These are phyloP conservation scores for Toxotes jaculatrix DNA, from an alignment of 2,113 vertebrate species.

Conservation along the genomic window DNA sequence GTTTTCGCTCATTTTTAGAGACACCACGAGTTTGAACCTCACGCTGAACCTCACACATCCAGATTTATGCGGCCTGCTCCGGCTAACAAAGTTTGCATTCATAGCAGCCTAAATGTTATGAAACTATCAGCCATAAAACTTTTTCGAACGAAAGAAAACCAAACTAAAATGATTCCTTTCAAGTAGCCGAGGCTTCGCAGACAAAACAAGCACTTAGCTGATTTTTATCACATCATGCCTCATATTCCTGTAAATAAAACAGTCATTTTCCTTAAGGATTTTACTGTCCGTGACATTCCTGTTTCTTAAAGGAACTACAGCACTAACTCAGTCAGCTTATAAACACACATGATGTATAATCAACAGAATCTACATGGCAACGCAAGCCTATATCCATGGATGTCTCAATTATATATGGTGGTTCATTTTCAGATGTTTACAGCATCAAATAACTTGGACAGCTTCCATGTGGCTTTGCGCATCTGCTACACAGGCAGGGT, in stretches of 20 bases:
- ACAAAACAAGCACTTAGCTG: conserved; percentile 29
- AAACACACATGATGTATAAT: conserved; percentile 66
- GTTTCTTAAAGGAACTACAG: background rate
- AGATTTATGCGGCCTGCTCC: background rate
- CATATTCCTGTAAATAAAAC: conserved; percentile 34
- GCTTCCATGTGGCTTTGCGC: conserved; percentile 35
- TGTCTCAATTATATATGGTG: conserved; percentile 60
- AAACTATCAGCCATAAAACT: conserved; percentile 31
- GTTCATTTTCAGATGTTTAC: conserved; percentile 68
- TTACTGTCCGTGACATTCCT: background rate
- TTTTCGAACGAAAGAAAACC: conserved; percentile 1
- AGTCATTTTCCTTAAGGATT: conserved; percentile 19
- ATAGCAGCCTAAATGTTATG: conserved; percentile 46
- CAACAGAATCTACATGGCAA: conserved; percentile 47
- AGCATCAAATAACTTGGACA: conserved; percentile 62
- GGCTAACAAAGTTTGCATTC: conserved; percentile 45
- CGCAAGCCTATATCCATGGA: conserved; percentile 30
- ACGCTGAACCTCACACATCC: background rate
- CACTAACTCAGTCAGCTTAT: conserved; percentile 22
- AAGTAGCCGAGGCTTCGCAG: conserved; percentile 23
- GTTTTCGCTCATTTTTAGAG: conserved; percentile 18
- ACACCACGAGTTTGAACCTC: background rate
- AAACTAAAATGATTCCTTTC: conserved; percentile 47
- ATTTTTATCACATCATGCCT: conserved; percentile 11
- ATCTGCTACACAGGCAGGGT: conserved; percentile 58